Conservation (phyloP, 2,797 vertebrate genomes). For the Discoglossus pictus region DNA sequence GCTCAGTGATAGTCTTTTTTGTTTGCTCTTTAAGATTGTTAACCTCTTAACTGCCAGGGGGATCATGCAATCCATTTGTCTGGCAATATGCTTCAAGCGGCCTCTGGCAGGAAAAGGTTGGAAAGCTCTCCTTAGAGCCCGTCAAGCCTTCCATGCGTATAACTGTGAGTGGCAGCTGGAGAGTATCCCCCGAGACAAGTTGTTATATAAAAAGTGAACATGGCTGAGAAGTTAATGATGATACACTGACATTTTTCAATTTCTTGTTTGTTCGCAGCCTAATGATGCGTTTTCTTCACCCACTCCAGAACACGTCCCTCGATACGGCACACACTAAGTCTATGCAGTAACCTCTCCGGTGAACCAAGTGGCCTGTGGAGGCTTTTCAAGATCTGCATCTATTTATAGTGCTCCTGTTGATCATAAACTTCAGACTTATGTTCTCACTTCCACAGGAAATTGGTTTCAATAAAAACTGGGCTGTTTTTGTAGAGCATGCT, state of each 20-base stretch:
- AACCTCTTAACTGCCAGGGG: not conserved
- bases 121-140: conserved; percentile 58
- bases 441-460: conserved; percentile 1
- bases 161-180: conserved; percentile 64
- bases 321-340: conserved; percentile 27
- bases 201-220: conserved; percentile 57
- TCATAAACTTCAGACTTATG: conserved; percentile 2
- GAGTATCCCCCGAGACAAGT: conserved; percentile 58
- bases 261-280: conserved; percentile 46
- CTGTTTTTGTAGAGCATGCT: not conserved
- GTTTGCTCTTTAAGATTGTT: not conserved
- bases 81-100: not conserved
- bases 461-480: not conserved
- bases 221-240: conserved; percentile 38
- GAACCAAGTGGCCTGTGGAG: not conserved
- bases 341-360: conserved; percentile 14
- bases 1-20: not conserved
- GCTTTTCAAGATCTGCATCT: conserved; percentile 10
- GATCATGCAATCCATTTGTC: not conserved
- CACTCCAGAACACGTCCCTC: conserved; percentile 35
- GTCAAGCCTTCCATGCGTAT: conserved; percentile 52
- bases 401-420: conserved; percentile 6
- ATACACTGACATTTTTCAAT: conserved; percentile 49
- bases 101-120: conserved; percentile 1
- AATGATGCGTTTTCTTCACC: conserved; percentile 27